Base-by-base conservation (phyloP, 2,797 vertebrate genomes). In the Gymnoscopelus braueri region DNA sequence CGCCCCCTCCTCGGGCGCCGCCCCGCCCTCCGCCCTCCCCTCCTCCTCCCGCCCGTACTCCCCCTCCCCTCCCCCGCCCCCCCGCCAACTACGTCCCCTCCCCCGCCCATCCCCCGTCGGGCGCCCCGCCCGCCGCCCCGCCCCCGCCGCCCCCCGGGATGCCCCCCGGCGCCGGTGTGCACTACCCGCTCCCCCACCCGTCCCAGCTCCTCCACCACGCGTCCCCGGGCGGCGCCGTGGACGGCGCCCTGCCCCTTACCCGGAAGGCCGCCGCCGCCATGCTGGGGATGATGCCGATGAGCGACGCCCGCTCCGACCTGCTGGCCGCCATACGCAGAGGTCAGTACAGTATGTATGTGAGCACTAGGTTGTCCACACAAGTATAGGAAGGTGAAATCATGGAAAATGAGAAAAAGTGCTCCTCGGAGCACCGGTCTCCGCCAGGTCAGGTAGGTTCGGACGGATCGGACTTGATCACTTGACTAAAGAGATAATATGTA, bases 301-400 rank as follows among this genome's bases (percentile, higher is more conserved):
- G 95, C 78, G 96, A 97, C 1, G 96, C 96, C 26, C 94, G 96
- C 72, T 97, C 96, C 60, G 96, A 97, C 88, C 92, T 97, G 75
- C 93, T 97, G 74, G 96, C 96, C 0, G 96, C 96, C 77, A 97
- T 97, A 65, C 94, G 96, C 72, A 94, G 96, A 92, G 96, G 96
- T 96, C 14, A 75, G 82, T 15, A 7, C 11, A 3, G 11, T 0
- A 3, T 23, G 6, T 32, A 13, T 56, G 9, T 11, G 19, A 48
- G 9, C 24, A 19, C n/a, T n/a, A n/a, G n/a, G n/a, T n/a, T n/a
- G n/a, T n/a, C n/a, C n/a, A n/a, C n/a, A n/a, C n/a, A n/a, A n/a
- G n/a, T n/a, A n/a, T n/a, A n/a, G n/a, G n/a, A n/a, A n/a, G n/a
- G n/a, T n/a, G n/a, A n/a, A 32, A 32, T 32, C 29, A 32, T 32